phyloP scores from a whole-genome alignment of 2,797 vertebrate species.

The Falco novaeseelandiae region DNA sequence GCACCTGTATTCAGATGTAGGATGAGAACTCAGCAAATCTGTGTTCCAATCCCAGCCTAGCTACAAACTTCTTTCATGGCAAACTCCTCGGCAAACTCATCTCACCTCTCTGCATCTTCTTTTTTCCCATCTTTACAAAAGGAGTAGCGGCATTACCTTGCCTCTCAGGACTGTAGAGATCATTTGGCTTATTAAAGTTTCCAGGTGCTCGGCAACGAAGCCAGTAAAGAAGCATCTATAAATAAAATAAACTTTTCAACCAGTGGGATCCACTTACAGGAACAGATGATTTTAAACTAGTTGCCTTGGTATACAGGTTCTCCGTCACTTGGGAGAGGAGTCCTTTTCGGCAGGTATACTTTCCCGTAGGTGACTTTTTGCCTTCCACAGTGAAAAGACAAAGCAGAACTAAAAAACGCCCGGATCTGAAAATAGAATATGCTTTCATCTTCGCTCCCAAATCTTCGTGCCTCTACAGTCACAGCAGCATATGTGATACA shows the following conservation, averaged over 20 bases:
- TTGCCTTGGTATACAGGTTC: conserved; percentile 64
- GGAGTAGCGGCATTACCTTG: neutral
- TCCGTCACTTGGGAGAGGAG: conserved; percentile 59
- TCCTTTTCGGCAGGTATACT: conserved; percentile 44
- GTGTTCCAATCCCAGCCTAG: neutral
- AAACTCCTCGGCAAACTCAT: neutral
- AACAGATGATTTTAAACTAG: conserved; percentile 66
- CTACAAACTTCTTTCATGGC: neutral
- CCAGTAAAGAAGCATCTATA: neutral
- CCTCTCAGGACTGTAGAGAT: neutral
- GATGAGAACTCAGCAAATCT: neutral
- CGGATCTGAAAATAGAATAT: conserved; percentile 47
- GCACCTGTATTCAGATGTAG: neutral
- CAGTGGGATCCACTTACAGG: conserved; percentile 70
- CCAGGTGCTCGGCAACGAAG: neutral
- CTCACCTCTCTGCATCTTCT: neutral
- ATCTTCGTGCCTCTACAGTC: neutral
- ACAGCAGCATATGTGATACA: conserved; percentile 11
- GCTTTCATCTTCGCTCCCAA: conserved; percentile 54
- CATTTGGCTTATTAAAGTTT: neutral
- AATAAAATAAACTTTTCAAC: neutral
- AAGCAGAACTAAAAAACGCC: conserved; percentile 57
- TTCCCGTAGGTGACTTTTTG: conserved; percentile 32
- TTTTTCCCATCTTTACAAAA: neutral
- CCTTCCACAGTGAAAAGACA: conserved; percentile 53